A percentile compares a stretch with the other conserved stretches of the same genome.
Evolutionary conservation across 2,888 invertebrate species (phyloP).

Genomic region (Metallyticus violacea): DNA sequence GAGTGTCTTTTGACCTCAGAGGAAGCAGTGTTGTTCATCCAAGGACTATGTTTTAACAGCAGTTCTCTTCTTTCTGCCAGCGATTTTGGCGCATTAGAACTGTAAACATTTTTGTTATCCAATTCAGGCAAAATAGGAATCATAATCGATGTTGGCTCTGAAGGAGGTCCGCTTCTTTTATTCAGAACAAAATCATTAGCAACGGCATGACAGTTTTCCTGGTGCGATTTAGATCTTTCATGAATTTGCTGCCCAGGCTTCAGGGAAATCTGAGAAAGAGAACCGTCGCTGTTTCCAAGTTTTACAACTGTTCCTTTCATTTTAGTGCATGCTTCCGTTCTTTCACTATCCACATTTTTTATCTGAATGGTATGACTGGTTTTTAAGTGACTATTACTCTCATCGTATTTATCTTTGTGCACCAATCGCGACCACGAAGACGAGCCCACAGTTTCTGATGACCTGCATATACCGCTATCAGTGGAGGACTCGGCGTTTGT

Average conservation of each 20-base stretch:
- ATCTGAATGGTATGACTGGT: slow-evolving; percentile 5
- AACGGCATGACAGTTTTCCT: background rate
- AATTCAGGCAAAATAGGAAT: slow-evolving; percentile 19
- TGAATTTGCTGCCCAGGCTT: no score
- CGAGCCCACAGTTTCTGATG: slow-evolving; percentile 60
- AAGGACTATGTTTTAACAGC: background rate
- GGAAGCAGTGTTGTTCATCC: slow-evolving; percentile 34
- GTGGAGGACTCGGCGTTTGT: slow-evolving; percentile 54
- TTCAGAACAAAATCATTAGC: background rate
- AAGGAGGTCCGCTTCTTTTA: background rate
- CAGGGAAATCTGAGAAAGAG: background rate
- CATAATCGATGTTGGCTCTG: slow-evolving; percentile 21
- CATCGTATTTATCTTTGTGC: background rate
- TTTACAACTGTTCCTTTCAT: slow-evolving; percentile 25
- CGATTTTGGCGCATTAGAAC: background rate
- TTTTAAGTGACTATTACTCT: background rate
- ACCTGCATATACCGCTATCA: slow-evolving; percentile 73
- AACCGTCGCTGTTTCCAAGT: background rate
- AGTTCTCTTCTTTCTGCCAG: slow-evolving; percentile 6
- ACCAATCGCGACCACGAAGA: slow-evolving; percentile 36
- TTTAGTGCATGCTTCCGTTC: background rate
- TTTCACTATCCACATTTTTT: background rate
- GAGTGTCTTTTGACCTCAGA: slow-evolving; percentile 54
- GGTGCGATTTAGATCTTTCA: background rate
- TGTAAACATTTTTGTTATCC: background rate